phyloP scores from a whole-genome alignment of 2,113 vertebrate genomes.

The Chaetops frenatus region DNA sequence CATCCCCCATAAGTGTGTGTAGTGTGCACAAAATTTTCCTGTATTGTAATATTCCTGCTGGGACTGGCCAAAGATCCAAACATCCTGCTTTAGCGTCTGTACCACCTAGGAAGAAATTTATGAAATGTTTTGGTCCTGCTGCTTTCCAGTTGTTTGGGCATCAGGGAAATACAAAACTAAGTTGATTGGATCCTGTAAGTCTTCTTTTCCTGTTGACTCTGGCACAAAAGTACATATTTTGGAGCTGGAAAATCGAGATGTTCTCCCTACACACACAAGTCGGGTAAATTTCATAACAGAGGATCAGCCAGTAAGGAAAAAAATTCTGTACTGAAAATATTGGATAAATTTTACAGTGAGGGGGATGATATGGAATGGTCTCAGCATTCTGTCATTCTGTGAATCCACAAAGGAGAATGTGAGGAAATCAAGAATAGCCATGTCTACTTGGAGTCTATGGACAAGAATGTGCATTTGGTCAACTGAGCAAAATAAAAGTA shows the following conservation, averaged over 20 bases:
- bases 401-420: background rate
- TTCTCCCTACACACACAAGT: background rate
- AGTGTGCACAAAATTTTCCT: background rate
- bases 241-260: conserved; percentile 4
- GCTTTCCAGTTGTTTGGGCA: conserved; percentile 35
- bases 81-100: background rate
- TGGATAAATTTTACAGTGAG: background rate
- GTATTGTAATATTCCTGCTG: background rate
- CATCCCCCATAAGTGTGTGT: background rate
- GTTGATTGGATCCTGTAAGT: background rate
- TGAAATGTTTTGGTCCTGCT: conserved; percentile 40
- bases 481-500: background rate
- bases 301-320: background rate
- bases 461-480: background rate
- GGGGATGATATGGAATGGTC: background rate
- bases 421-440: background rate
- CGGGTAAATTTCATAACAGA: conserved; percentile 30
- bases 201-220: conserved; percentile 53
- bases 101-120: conserved; percentile 61
- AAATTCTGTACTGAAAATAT: background rate
- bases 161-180: conserved; percentile 51
- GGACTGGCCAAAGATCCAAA: background rate
- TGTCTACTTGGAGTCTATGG: background rate
- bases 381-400: background rate
- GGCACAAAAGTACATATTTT: conserved; percentile 16